Percentiles rank a stretch among this genome's conserved stretches.
These are phyloP conservation scores for Heliconius sara DNA, from an alignment of 2,888 invertebrate species.

Conservation along the genomic window DNA sequence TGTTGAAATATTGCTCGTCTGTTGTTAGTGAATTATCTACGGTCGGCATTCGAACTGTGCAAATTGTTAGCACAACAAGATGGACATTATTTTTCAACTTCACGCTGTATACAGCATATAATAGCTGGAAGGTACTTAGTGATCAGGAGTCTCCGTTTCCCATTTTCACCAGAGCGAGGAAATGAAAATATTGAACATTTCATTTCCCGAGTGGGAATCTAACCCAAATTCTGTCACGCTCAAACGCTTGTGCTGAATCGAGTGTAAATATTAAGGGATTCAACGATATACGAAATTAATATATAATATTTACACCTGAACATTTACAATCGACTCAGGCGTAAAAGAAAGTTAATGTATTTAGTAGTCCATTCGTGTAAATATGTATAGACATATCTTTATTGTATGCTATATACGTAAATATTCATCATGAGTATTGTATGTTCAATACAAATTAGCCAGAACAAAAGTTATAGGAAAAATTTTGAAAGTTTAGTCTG, in stretches of 20 bases:
- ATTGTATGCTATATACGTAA: slow-evolving; percentile 3
- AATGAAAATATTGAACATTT: too few relatives aligned
- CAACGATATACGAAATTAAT: background rate
- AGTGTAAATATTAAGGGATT: too few relatives aligned
- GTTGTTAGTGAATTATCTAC: slow-evolving; percentile 6
- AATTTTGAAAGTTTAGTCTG: background rate
- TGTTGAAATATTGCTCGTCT: slow-evolving; percentile 12
- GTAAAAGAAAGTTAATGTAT: background rate
- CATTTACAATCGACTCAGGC: background rate
- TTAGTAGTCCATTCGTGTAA: slow-evolving; percentile 3
- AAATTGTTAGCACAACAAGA: background rate
- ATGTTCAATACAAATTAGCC: background rate
- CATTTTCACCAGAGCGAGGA: too few relatives aligned
- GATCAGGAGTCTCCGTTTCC: too few relatives aligned
- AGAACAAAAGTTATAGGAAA: background rate
- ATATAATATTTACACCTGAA: background rate
- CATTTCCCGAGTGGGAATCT: too few relatives aligned
- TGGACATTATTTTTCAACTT: background rate
- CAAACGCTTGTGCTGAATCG: too few relatives aligned
- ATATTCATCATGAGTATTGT: background rate
- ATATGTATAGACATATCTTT: background rate
- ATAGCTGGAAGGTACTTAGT: too few relatives aligned
- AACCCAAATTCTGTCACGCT: too few relatives aligned
- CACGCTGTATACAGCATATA: too few relatives aligned
- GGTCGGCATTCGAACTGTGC: slow-evolving; percentile 10